A percentile compares a stretch with the other conserved stretches of the same genome.
phyloP scores from a whole-genome alignment of 2,797 vertebrate genomes.

The Cossypha polioptera region DNA sequence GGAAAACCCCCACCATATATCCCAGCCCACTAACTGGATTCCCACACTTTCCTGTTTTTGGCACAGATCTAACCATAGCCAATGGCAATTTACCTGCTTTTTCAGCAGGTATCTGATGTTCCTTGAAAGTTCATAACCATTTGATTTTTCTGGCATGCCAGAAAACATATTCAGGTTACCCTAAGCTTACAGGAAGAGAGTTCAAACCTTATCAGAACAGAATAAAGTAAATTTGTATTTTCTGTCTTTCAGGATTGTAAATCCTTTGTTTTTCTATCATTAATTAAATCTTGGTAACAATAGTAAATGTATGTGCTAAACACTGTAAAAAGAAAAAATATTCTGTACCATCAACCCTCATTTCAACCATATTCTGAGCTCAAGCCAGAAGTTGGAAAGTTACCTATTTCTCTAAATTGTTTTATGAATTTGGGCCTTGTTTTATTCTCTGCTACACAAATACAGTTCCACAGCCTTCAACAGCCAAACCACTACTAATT shows the following conservation, averaged over 20 bases:
- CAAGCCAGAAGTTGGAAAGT: not conserved
- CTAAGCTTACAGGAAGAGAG: not conserved
- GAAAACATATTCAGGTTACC: not conserved
- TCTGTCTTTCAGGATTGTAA: not conserved
- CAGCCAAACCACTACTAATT: not conserved
- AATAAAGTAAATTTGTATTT: not conserved
- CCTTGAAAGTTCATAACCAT: not conserved
- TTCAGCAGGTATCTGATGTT: not conserved
- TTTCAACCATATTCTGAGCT: not conserved
- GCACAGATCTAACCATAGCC: not conserved
- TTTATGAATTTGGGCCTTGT: not conserved
- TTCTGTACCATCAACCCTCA: not conserved
- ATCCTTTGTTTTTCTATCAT: not conserved
- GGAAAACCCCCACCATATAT: fast-evolving
- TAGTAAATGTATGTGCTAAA: not conserved
- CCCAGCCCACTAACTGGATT: not conserved
- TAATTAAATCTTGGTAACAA: not conserved
- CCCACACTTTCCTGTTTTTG: not conserved
- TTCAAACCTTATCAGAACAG: not conserved
- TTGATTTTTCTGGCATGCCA: not conserved
- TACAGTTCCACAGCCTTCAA: not conserved
- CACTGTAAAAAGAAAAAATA: not conserved
- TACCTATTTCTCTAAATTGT: not conserved
- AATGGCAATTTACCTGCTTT: not conserved
- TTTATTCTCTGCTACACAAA: not conserved